Evolutionary conservation across 2,888 invertebrate species (phyloP).

Genomic region (Drosophila maculinotata): DNA sequence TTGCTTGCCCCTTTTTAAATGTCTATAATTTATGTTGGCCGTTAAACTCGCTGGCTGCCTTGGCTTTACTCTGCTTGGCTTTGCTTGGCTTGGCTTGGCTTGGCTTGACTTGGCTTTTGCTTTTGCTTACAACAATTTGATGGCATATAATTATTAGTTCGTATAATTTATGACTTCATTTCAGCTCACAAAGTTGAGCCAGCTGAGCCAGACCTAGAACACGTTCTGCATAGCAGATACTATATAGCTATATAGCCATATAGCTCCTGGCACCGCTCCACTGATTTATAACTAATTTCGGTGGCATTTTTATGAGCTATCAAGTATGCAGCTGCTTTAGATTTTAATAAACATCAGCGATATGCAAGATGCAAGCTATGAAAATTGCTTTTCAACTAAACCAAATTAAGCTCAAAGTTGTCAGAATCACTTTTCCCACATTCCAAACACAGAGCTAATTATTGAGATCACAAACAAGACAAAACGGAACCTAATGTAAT

Average conservation of each 20-base stretch:
- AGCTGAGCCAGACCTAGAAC: conserved; percentile 14
- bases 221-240: conserved; percentile 29
- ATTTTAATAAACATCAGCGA: conserved; percentile 49
- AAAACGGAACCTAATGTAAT: too few relatives aligned
- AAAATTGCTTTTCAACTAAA: conserved; percentile 15
- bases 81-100: conserved; percentile 24
- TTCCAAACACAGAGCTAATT: too few relatives aligned
- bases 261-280: conserved; percentile 11
- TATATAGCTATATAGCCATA: not conserved
- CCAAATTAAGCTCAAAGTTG: conserved; percentile 1
- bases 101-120: conserved; percentile 25
- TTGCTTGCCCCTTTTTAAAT: conserved; percentile 63
- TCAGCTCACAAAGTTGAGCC: conserved; percentile 61
- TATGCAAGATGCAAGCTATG: conserved; percentile 26
- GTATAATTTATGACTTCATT: conserved; percentile 76
- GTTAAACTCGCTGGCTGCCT: conserved; percentile 66
- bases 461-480: too few relatives aligned
- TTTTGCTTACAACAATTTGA: conserved; percentile 70
- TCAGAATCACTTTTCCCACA: too few relatives aligned
- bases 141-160: conserved; percentile 78
- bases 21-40: conserved; percentile 75
- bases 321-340: conserved; percentile 46
- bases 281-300: conserved; percentile 75
- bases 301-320: conserved; percentile 58
- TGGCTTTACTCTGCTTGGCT: conserved; percentile 38